Conservation (phyloP, 1,140 invertebrate genomes). For the Camponotus pennsylvanicus region DNA sequence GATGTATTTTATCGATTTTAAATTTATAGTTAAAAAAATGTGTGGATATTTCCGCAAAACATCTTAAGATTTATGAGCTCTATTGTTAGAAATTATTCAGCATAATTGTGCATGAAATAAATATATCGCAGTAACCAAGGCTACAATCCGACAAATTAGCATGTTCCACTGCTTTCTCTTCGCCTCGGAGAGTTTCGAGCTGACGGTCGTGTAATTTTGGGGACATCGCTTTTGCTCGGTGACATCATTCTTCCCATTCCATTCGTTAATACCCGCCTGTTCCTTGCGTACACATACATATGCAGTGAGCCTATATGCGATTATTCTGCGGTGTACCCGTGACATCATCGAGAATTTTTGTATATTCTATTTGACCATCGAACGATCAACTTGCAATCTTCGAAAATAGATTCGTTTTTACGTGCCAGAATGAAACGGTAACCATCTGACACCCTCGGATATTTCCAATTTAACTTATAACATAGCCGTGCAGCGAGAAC, state of each 20-base stretch:
- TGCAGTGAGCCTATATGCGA: not conserved
- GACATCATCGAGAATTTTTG: constrained; percentile 64
- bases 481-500: not conserved
- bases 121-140: constrained; percentile 24
- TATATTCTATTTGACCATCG: constrained; percentile 48
- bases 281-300: not conserved
- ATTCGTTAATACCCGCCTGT: constrained; percentile 59
- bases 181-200: not conserved
- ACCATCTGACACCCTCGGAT: not conserved
- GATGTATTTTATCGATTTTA: not conserved
- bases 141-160: constrained; percentile 34
- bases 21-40: not conserved
- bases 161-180: constrained; percentile 1
- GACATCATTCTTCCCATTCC: constrained; percentile 68
- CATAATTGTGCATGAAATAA: constrained; percentile 19
- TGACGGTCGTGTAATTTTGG: constrained; percentile 64
- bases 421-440: not conserved
- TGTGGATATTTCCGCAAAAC: not conserved
- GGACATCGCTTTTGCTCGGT: constrained; percentile 56
- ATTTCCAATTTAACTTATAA: constrained; percentile 37
- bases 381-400: constrained; percentile 37
- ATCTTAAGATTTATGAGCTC: constrained; percentile 21
- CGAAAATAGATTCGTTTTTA: constrained; percentile 71
- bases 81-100: constrained; percentile 20
- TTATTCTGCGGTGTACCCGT: constrained; percentile 40